These are phyloP conservation scores for Acheta domesticus DNA, from an alignment of 2,888 invertebrate species.

Conservation along the genomic window DNA sequence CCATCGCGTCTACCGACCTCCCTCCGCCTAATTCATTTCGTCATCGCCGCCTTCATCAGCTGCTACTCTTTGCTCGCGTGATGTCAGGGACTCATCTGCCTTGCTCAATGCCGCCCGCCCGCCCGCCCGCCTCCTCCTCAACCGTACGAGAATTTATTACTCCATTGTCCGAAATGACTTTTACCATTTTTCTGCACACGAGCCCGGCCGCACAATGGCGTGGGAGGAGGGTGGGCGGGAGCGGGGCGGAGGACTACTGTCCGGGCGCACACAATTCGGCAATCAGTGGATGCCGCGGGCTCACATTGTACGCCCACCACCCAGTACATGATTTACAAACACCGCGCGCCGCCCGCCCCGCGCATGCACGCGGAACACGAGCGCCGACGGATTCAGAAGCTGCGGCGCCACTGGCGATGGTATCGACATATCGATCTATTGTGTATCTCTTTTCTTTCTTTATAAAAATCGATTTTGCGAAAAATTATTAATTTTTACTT, in stretches of 20 bases:
- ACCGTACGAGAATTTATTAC: background rate
- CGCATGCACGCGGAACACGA: no score
- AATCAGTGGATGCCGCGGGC: background rate
- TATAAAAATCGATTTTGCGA: no score
- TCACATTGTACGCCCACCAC: background rate
- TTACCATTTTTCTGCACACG: constrained; percentile 11
- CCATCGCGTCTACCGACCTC: background rate
- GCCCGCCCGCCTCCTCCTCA: background rate
- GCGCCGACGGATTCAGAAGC: no score
- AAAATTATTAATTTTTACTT: no score
- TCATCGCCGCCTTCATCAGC: constrained; percentile 18
- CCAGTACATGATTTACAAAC: background rate
- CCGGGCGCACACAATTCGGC: constrained; percentile 3
- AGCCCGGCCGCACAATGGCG: background rate
- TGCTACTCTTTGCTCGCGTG: constrained; percentile 9
- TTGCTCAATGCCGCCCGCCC: background rate
- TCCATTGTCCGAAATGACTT: constrained; percentile 5
- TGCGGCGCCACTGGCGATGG: no score
- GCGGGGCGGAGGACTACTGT: background rate
- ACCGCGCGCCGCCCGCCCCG: background rate
- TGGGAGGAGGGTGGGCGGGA: background rate
- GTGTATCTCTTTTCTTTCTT: no score
- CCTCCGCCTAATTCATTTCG: constrained; percentile 5
- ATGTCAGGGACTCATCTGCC: background rate
- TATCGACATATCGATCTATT: no score